Base-by-base conservation (phyloP, 2,888 invertebrate genomes). In the Trachelus tabidus region DNA sequence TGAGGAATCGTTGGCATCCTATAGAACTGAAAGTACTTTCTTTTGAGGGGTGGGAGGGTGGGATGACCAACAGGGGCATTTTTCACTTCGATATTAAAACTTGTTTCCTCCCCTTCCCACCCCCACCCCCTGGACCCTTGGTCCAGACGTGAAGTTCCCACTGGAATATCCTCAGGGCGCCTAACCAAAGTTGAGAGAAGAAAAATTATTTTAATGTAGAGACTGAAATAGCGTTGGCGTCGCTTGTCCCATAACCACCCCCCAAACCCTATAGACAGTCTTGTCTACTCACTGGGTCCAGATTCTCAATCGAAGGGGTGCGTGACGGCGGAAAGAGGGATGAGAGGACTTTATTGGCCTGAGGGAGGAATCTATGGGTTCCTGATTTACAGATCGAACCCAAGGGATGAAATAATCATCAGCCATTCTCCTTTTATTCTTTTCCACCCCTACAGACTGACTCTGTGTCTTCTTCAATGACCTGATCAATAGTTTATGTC, bases 331-430 rank as follows among this genome's bases (percentile, higher is more conserved):
- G 77, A 81, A 82, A 81, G 80, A 78, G 80, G 77, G 83, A 84
- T 79, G 82, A 76, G 75, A 78, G 34, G 75, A 71, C 79, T 80
- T 82, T 79, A 80, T 84, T 77, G 77, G 40, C 40, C 75, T 34
- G 71, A 68, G 73, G 77, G 80, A 75, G 76, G 79, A 40, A 80
- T 35, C 76, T 37, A 15, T 23, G 73, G 68, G 76, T 78, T 79
- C 79, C 68, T 40, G 79, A 73, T 77, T 81, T 82, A 84, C 82
- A 81, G 82, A 83, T 85, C 82, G 82, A 82, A 79, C 81, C 77
- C 81, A 68, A 73, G 81, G 82, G 82, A 83, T 83, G 83, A 85
- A 86, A 87, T 86, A 85, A 87, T 86, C 84, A 83, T 83, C 82
- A 79, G 82, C 56, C 75, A 40, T 40, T 15, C 76, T 31, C 73